Percentiles rank a stretch among this genome's conserved stretches.
phyloP scores from a whole-genome alignment of 2,113 vertebrate species.

The Chionis minor region DNA sequence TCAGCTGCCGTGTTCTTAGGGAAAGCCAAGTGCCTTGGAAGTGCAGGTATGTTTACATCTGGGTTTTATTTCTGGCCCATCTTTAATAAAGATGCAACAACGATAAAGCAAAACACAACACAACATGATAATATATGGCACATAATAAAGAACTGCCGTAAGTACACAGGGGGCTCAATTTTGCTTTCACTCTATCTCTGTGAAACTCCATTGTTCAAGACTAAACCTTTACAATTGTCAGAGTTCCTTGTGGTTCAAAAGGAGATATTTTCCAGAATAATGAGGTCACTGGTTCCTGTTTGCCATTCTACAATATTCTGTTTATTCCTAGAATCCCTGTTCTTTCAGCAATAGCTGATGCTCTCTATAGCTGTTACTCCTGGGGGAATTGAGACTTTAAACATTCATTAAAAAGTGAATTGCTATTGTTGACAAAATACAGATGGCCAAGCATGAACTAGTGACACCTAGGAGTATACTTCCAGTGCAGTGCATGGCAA shows the following conservation, averaged over 20 bases:
- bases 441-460: constrained; percentile 57
- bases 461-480: constrained; percentile 34
- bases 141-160: constrained; percentile 42
- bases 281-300: constrained; percentile 55
- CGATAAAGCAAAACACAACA: constrained; percentile 41
- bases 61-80: constrained; percentile 60
- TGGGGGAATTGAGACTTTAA: constrained; percentile 53
- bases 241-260: constrained; percentile 52
- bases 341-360: constrained; percentile 66
- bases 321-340: constrained; percentile 57
- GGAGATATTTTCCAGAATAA: constrained; percentile 67
- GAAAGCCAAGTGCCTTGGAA: constrained; percentile 53
- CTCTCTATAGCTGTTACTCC: constrained; percentile 53
- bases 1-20: background rate
- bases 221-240: constrained; percentile 45
- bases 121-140: constrained; percentile 61
- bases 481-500: background rate
- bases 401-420: constrained; percentile 69
- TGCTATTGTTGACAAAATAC: constrained; percentile 70
- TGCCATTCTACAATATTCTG: constrained; percentile 53
- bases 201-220: constrained; percentile 46
- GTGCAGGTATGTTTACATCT: constrained; percentile 60
- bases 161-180: constrained; percentile 44
- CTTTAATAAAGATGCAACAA: constrained; percentile 62
- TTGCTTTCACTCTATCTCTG: constrained; percentile 63